Evolutionary conservation across 2,888 invertebrate species (phyloP).

Genomic region (Sesia apiformis): DNA sequence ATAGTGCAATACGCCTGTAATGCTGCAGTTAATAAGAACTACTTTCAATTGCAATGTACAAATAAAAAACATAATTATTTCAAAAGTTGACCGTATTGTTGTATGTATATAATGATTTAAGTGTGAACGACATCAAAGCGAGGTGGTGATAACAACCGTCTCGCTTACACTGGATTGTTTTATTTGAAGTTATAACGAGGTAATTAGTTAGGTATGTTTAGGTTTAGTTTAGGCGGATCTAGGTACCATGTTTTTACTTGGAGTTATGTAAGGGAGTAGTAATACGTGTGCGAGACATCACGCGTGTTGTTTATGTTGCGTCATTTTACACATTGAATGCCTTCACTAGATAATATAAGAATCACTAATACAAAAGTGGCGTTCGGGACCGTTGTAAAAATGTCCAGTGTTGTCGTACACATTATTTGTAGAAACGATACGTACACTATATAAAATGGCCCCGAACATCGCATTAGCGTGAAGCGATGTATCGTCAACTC

Average conservation of each 20-base stretch:
- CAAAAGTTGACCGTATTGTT: slow-evolving; percentile 36
- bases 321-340: slow-evolving; percentile 53
- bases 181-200: slow-evolving; percentile 9
- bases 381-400: no score
- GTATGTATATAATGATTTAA: slow-evolving; percentile 66
- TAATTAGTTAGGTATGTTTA: slow-evolving; percentile 48
- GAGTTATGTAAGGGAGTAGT: slow-evolving; percentile 44
- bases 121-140: no score
- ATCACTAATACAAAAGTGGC: no score
- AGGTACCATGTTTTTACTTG: slow-evolving; percentile 49
- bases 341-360: slow-evolving; percentile 41
- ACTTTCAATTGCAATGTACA: slow-evolving; percentile 21
- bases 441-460: no score
- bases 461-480: no score
- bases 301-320: slow-evolving; percentile 46
- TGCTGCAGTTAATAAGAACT: slow-evolving; percentile 12
- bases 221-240: slow-evolving; percentile 59
- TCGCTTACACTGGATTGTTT: no score
- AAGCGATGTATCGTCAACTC: slow-evolving; percentile 12
- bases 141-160: no score
- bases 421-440: no score
- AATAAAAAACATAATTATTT: slow-evolving; percentile 17
- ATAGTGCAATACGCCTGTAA: slow-evolving; percentile 18
- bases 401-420: no score
- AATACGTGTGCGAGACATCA: slow-evolving; percentile 37